Conservation (phyloP, 2,888 invertebrate genomes). For the Torymus tubicola region DNA sequence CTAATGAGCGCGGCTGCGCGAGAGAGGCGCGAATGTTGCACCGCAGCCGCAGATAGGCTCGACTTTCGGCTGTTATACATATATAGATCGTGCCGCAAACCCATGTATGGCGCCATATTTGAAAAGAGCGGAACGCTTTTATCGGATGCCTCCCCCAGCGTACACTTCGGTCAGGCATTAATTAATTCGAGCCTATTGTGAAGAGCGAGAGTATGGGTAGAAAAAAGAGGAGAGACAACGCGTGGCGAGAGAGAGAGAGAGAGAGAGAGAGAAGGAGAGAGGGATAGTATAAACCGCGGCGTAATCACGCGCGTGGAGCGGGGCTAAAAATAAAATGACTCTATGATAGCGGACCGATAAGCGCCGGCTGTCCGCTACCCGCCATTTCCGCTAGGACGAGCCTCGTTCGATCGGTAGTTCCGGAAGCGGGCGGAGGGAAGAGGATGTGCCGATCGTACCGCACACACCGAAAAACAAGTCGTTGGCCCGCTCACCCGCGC, state of each 20-base stretch:
- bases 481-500: not conserved
- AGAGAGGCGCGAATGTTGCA: slow-evolving; percentile 26
- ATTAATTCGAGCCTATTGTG: slow-evolving; percentile 32
- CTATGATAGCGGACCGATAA: slow-evolving; percentile 55
- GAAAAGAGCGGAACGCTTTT: slow-evolving; percentile 30
- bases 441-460: slow-evolving; percentile 44
- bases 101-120: not conserved
- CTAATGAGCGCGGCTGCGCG: slow-evolving; percentile 26
- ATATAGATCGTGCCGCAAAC: not conserved
- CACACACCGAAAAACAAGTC: slow-evolving; percentile 36
- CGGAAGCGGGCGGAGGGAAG: slow-evolving; percentile 43
- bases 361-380: slow-evolving; percentile 35
- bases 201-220: too few relatives aligned
- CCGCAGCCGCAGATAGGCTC: slow-evolving; percentile 25
- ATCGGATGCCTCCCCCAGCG: slow-evolving; percentile 15
- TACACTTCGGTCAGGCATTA: slow-evolving; percentile 2
- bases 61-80: slow-evolving; percentile 46
- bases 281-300: not conserved
- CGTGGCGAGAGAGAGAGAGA: not conserved
- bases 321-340: slow-evolving; percentile 51
- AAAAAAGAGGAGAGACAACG: not conserved
- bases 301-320: slow-evolving; percentile 13
- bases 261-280: not conserved
- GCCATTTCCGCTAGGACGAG: slow-evolving; percentile 50
- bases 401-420: slow-evolving; percentile 49